Percentiles rank a stretch among this genome's conserved stretches.
Evolutionary conservation across 1,140 invertebrate species (phyloP).

Genomic region (Campodea augens): DNA sequence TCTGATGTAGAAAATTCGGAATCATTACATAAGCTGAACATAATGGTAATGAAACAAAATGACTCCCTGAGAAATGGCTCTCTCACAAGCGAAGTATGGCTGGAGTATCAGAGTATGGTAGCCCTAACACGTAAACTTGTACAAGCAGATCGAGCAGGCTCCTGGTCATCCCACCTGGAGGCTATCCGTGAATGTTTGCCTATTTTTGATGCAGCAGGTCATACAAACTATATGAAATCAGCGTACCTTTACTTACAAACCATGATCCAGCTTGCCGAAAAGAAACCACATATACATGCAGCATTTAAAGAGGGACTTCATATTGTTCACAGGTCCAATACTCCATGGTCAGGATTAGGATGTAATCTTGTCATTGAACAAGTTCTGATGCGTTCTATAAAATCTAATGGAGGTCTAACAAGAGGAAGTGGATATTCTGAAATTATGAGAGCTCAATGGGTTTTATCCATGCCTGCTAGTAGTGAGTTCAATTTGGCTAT

Average conservation of each 20-base stretch:
- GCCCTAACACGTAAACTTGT: no score
- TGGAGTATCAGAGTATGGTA: not conserved
- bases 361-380: no score
- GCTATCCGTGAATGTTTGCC: slow-evolving; percentile 1
- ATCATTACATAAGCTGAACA: not conserved
- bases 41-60: not conserved
- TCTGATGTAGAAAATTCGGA: not conserved
- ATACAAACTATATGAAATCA: not conserved
- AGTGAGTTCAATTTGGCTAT: no score
- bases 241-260: not conserved
- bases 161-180: not conserved
- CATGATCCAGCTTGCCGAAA: not conserved
- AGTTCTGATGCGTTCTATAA: no score
- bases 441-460: no score
- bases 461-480: no score
- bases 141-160: not conserved
- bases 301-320: not conserved
- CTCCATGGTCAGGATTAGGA: not conserved
- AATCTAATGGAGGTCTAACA: no score
- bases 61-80: not conserved
- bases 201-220: not conserved
- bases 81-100: not conserved
- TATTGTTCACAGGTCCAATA: not conserved
- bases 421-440: no score
- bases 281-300: not conserved